These are phyloP conservation scores for Macroramphosus scolopax DNA, from an alignment of 2,797 vertebrate species.

Conservation along the genomic window DNA sequence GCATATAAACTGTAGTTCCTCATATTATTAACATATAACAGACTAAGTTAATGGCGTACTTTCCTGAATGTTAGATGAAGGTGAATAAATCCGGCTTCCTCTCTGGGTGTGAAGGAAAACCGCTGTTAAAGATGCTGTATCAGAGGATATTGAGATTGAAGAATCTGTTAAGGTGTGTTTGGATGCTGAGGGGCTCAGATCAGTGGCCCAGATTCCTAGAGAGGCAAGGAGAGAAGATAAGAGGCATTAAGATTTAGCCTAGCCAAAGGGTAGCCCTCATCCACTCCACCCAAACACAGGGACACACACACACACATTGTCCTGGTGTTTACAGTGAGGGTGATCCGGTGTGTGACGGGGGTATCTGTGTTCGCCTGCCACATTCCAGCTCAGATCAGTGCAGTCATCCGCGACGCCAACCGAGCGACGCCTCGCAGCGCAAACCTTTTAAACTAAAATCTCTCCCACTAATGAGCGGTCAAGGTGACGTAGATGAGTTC, in stretches of 20 bases:
- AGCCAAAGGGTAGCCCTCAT: slow-evolving; percentile 68
- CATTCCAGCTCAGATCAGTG: slow-evolving; percentile 72
- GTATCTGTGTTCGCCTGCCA: slow-evolving; percentile 31
- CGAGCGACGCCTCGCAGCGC: slow-evolving; percentile 39
- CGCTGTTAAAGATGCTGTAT: slow-evolving; percentile 40
- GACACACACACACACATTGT: slow-evolving; percentile 56
- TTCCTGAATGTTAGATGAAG: neutral
- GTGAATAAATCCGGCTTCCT: neutral
- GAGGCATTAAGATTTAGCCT: slow-evolving; percentile 67
- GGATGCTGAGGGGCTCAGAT: slow-evolving; percentile 64
- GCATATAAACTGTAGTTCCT: neutral
- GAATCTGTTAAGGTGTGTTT: slow-evolving; percentile 59
- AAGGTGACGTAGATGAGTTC: slow-evolving; percentile 24
- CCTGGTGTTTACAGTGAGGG: slow-evolving; percentile 70
- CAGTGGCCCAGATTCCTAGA: slow-evolving; percentile 42
- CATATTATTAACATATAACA: too few species aligned
- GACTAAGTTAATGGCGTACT: too few species aligned
- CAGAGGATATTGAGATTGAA: slow-evolving; percentile 65
- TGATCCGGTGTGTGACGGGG: slow-evolving; percentile 33
- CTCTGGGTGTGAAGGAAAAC: slow-evolving; percentile 34
- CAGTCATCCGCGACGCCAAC: slow-evolving; percentile 46
- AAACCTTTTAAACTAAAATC: slow-evolving; percentile 11
- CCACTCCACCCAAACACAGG: slow-evolving; percentile 58
- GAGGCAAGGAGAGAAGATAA: slow-evolving; percentile 57
- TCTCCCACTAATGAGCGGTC: slow-evolving; percentile 12